Evolutionary conservation across 1,140 invertebrate species (phyloP).

Genomic region (Anagrus nilaparvatae): DNA sequence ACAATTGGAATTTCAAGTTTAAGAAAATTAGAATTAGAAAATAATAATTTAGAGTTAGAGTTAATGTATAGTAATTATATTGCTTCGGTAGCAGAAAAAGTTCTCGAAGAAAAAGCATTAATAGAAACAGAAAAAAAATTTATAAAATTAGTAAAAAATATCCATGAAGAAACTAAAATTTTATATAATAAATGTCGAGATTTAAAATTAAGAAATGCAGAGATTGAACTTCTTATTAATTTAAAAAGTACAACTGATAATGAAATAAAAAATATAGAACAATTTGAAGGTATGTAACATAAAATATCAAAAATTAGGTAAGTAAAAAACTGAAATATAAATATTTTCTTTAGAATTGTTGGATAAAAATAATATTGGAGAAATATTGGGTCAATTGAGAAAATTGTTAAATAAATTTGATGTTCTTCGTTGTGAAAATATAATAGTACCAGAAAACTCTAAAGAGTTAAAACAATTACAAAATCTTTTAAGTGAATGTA

Average conservation of each 20-base stretch:
- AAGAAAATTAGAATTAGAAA: slow-evolving; percentile 14
- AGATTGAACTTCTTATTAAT: slow-evolving; percentile 3
- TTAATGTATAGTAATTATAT: slow-evolving; percentile 7
- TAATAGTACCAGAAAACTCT: slow-evolving; percentile 3
- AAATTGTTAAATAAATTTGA: slow-evolving; percentile 11
- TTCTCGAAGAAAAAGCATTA: slow-evolving; percentile 8
- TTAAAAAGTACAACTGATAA: slow-evolving; percentile 4
- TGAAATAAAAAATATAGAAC: not conserved
- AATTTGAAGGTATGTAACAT: slow-evolving; percentile 2
- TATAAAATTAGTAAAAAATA: slow-evolving; percentile 2
- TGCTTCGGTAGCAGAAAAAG: slow-evolving; percentile 4
- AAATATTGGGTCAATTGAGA: slow-evolving; percentile 5
- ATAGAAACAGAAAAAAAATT: slow-evolving; percentile 7
- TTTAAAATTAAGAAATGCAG: slow-evolving; percentile 6
- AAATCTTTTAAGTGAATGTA: slow-evolving; percentile 7
- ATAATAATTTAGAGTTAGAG: slow-evolving; percentile 14
- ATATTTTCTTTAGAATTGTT: slow-evolving; percentile 1
- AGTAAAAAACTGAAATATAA: not conserved
- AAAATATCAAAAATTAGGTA: not conserved
- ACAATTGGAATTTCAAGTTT: slow-evolving; percentile 1
- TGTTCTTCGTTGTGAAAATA: slow-evolving; percentile 13
- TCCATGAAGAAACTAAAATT: slow-evolving; percentile 7
- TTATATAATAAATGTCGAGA: slow-evolving; percentile 3
- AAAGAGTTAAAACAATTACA: slow-evolving; percentile 8
- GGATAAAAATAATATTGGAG: slow-evolving; percentile 4